Conservation (phyloP, 2,113 vertebrate genomes). For the Strigops habroptila region DNA sequence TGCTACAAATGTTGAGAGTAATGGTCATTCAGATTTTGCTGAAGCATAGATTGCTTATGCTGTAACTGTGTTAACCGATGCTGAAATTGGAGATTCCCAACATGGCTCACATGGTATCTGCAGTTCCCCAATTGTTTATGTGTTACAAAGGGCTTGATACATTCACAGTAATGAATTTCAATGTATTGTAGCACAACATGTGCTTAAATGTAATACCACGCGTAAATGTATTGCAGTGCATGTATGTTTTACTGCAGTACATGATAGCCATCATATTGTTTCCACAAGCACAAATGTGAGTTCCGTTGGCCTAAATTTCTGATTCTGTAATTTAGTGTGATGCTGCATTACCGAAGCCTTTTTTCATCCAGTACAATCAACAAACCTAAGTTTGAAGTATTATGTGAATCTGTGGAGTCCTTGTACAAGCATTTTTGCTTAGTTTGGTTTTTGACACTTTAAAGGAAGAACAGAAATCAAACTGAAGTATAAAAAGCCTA, state of each 20-base stretch:
- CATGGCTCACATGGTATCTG: neutral
- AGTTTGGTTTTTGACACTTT: neutral
- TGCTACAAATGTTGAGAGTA: neutral
- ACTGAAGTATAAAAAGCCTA: neutral
- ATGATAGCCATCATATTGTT: neutral
- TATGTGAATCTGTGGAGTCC: neutral
- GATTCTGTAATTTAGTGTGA: neutral
- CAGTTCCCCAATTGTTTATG: neutral
- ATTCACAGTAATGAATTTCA: neutral
- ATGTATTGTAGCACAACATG: fast-evolving
- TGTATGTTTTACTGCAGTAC: neutral
- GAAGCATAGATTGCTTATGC: neutral
- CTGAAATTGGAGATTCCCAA: neutral
- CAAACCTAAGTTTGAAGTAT: neutral
- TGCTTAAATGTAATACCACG: neutral
- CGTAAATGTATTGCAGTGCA: neutral
- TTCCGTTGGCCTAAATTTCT: neutral
- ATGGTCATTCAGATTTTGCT: neutral
- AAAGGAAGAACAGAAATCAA: neutral
- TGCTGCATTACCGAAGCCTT: neutral
- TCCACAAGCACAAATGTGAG: neutral
- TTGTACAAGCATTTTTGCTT: neutral
- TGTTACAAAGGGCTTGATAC: neutral
- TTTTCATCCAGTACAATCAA: neutral
- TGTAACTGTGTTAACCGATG: neutral